Evolutionary conservation across 2,113 vertebrate genomes (phyloP).

Genomic region (Xiphophorus couchianus): DNA sequence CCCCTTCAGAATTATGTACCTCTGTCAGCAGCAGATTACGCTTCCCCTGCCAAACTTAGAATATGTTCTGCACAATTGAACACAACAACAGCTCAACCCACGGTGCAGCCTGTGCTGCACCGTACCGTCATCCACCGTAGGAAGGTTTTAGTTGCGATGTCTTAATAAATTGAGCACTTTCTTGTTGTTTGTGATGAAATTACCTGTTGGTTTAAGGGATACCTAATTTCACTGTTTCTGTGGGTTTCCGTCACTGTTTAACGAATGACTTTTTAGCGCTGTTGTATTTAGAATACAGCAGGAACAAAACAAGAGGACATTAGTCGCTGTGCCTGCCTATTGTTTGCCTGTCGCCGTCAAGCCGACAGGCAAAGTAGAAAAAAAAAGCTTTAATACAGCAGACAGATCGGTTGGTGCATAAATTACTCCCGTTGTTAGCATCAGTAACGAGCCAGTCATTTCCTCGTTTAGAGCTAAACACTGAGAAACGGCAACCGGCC

Average conservation of each 20-base stretch:
- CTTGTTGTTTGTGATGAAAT: conserved; percentile 5
- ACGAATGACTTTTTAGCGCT: conserved; percentile 10
- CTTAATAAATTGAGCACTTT: neutral
- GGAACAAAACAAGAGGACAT: conserved; percentile 46
- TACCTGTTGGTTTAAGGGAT: conserved; percentile 3
- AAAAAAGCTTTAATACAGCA: conserved; percentile 53
- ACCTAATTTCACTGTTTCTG: conserved; percentile 15
- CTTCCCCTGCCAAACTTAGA: conserved; percentile 44
- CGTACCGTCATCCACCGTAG: neutral
- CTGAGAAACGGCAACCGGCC: conserved; percentile 63
- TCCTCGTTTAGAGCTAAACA: conserved; percentile 70
- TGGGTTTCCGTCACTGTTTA: conserved; percentile 30
- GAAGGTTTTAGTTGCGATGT: neutral
- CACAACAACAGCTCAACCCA: conserved; percentile 18
- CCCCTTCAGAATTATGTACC: conserved; percentile 47
- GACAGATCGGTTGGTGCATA: conserved; percentile 57
- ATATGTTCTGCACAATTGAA: conserved; percentile 57
- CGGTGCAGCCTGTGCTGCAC: conserved; percentile 26
- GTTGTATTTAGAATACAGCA: conserved; percentile 25
- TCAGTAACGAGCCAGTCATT: conserved; percentile 68
- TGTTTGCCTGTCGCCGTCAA: conserved; percentile 61
- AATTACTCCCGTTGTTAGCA: conserved; percentile 70
- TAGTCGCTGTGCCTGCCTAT: conserved; percentile 39
- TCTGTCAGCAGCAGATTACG: conserved; percentile 55
- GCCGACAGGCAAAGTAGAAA: conserved; percentile 18